Percentiles rank a stretch among this genome's conserved stretches.
Evolutionary conservation across 2,113 vertebrate species (phyloP).

Genomic region (Physeter macrocephalus): DNA sequence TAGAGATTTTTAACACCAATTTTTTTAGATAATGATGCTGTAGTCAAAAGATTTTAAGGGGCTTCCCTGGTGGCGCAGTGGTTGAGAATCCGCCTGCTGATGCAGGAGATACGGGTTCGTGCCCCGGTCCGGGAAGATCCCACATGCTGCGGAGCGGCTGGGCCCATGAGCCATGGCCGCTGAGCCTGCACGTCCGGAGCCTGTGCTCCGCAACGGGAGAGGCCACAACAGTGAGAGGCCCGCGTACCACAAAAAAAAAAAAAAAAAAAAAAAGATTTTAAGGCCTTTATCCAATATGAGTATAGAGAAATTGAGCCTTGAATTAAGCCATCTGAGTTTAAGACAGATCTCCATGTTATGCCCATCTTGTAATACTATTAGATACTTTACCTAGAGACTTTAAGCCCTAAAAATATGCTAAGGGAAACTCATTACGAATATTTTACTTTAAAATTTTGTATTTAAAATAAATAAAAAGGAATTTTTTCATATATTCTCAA

Average conservation of each 20-base stretch:
- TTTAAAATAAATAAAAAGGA: conserved; percentile 2
- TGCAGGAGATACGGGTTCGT: too few species aligned
- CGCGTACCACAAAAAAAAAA: too few species aligned
- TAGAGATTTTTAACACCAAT: not conserved
- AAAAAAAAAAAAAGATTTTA: too few species aligned
- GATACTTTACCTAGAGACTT: not conserved
- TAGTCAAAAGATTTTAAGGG: not conserved
- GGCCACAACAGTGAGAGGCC: too few species aligned
- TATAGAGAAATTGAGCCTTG: not conserved
- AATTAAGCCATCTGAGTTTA: not conserved
- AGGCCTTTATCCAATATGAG: not conserved
- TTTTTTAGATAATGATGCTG: not conserved
- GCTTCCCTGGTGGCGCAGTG: too few species aligned
- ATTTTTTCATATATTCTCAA: not conserved
- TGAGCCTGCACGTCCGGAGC: too few species aligned
- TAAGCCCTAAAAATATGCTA: not conserved
- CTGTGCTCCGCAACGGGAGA: too few species aligned
- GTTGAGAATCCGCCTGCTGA: too few species aligned
- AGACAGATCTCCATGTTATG: not conserved
- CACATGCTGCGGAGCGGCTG: too few species aligned
- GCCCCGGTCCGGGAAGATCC: too few species aligned
- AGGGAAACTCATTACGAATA: not conserved
- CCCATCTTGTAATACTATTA: not conserved
- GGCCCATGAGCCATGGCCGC: too few species aligned
- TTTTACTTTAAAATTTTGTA: not conserved